Base-by-base conservation (phyloP, 2,113 vertebrate genomes). In the Melospiza georgiana region DNA sequence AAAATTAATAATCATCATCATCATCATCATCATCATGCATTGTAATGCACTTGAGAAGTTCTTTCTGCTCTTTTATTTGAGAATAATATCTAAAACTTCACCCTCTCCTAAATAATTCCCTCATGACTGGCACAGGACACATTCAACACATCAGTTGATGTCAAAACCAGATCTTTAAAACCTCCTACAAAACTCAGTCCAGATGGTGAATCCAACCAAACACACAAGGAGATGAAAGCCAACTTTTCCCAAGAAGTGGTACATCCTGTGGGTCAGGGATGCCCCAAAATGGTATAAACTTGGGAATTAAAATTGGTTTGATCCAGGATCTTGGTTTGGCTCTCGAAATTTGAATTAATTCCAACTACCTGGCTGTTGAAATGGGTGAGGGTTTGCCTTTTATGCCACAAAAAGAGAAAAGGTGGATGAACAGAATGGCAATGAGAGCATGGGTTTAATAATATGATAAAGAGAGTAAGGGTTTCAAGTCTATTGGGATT, bases 201-300 rank as follows among this genome's bases (percentile, higher is more conserved):
- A 62, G 15, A 18, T 12, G 21, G 19, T 11, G 27, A 83, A 69
- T 27, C 12, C 23, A 90, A 30, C 1, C 2, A 57, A 89, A 57
- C 6, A 11, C 0, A 3, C 8, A 58, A 46, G 8, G n/a, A 23
- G n/a, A 67, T 15, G 7, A 35, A 67, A 92, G 68, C 2, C 3
- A 61, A 12, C 1, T 51, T 74, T 37, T 46, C 41, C 48, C 39
- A 21, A 27, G 18, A 68, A 31, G 5, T 6, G 4, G 8, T 24
- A 28, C 2, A 14, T 1, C 3, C 2, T 0, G 0, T 37, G 54
- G 37, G 5, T 16, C 21, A 43, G 23, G 18, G 10, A 35, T 55
- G 14, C 10, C 16, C 44, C 41, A 16, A 21, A 23, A 51, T 9
- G 9, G 41, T 54, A 39, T 27, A 11, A 79, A 59, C 2, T 41